Percentiles rank a stretch among this genome's conserved stretches.
Evolutionary conservation across 2,113 vertebrate species (phyloP).

Genomic region (Rhizomys pruinosus): DNA sequence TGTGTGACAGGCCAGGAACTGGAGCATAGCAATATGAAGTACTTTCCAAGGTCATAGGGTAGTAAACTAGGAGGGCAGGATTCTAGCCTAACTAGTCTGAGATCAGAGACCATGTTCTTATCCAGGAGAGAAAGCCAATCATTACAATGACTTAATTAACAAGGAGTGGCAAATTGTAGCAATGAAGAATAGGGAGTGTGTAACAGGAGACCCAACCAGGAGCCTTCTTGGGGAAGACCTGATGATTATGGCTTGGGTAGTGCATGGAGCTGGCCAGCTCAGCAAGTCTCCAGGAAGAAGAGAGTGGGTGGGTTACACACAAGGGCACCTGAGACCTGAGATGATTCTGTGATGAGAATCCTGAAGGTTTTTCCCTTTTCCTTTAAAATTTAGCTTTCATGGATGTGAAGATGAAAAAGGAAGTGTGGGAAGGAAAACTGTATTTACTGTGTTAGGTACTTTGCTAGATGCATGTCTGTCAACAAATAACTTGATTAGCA

Average conservation of each 20-base stretch:
- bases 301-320: accelerated
- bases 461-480: neutral
- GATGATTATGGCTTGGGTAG: neutral
- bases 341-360: neutral
- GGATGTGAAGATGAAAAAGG: neutral
- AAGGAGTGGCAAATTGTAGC: neutral
- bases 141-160: neutral
- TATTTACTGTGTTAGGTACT: neutral
- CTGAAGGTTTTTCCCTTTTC: neutral
- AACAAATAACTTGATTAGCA: constrained; percentile 33
- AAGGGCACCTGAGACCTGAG: neutral
- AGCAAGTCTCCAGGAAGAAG: neutral
- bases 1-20: neutral
- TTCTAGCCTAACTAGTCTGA: neutral
- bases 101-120: neutral
- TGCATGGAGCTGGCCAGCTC: neutral
- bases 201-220: neutral
- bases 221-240: neutral
- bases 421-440: neutral
- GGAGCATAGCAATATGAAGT: neutral
- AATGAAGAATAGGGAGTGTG: neutral
- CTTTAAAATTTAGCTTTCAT: constrained; percentile 9
- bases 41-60: neutral
- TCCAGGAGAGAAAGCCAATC: neutral
- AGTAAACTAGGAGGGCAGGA: neutral